Evolutionary conservation across 2,888 invertebrate genomes (phyloP).

Genomic region (Cheilosia soror): DNA sequence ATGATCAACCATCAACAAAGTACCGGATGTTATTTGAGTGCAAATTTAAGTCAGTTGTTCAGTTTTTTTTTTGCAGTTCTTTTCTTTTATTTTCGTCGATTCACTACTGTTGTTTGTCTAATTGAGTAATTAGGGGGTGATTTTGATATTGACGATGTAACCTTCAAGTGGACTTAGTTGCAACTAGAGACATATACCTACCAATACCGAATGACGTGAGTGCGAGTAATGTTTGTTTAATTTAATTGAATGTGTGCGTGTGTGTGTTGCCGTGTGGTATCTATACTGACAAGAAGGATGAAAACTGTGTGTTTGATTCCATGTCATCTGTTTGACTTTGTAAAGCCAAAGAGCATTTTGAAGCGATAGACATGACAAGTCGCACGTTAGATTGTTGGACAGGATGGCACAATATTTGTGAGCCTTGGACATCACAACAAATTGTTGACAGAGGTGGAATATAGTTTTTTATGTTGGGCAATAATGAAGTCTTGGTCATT

Average conservation of each 20-base stretch:
- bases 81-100: no score
- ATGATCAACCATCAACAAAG: conserved; percentile 34
- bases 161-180: conserved; percentile 22
- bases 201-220: background rate
- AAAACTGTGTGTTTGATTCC: conserved; percentile 47
- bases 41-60: conserved; percentile 27
- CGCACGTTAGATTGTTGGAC: background rate
- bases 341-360: conserved; percentile 40
- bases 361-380: conserved; percentile 18
- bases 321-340: conserved; percentile 54
- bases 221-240: conserved; percentile 36
- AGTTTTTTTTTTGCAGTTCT: conserved; percentile 6
- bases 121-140: conserved; percentile 51
- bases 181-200: background rate
- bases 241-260: conserved; percentile 31
- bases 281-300: background rate
- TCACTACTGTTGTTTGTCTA: conserved; percentile 32
- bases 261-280: background rate
- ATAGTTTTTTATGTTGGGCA: no score
- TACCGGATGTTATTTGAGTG: conserved; percentile 64
- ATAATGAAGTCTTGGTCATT: no score
- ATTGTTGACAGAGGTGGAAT: no score
- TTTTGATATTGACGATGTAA: conserved; percentile 10
- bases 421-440: no score
- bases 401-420: no score